phyloP scores from a whole-genome alignment of 2,797 vertebrate species.

The Hyperoplus immaculatus region DNA sequence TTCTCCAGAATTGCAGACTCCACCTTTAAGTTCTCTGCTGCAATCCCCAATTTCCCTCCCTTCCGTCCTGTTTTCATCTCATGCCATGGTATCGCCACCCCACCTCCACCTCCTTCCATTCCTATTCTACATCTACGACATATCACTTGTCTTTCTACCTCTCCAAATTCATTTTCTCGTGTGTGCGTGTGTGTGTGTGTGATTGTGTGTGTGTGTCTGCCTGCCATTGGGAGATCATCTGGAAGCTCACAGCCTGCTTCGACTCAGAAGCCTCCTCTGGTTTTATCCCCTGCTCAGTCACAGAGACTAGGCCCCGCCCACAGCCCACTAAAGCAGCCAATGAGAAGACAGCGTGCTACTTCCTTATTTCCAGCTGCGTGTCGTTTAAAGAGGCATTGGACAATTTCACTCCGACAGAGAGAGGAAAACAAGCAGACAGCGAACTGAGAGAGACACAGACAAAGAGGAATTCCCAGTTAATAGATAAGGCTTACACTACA shows the following conservation, averaged over 20 bases:
- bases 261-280: slow-evolving; percentile 39
- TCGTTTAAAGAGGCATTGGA: slow-evolving; percentile 80
- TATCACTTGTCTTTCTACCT: slow-evolving; percentile 42
- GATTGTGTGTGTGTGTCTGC: background rate
- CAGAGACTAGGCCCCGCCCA: slow-evolving; percentile 61
- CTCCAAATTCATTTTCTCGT: slow-evolving; percentile 20
- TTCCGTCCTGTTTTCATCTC: slow-evolving; percentile 29
- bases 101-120: slow-evolving; percentile 48
- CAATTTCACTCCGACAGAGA: slow-evolving; percentile 32
- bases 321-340: slow-evolving; percentile 73
- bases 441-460: slow-evolving; percentile 36
- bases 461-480: slow-evolving; percentile 37
- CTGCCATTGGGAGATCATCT: slow-evolving; percentile 54
- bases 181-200: slow-evolving; percentile 21
- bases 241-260: slow-evolving; percentile 56
- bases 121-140: slow-evolving; percentile 37
- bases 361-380: slow-evolving; percentile 74
- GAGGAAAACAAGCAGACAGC: background rate
- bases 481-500: background rate
- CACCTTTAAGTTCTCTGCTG: slow-evolving; percentile 8
- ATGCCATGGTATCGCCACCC: slow-evolving; percentile 10
- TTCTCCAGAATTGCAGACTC: too few species aligned
- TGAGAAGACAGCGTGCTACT: slow-evolving; percentile 65
- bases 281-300: slow-evolving; percentile 66
- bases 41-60: slow-evolving; percentile 10